phyloP scores from a whole-genome alignment of 2,888 invertebrate genomes.

The Julus scanicus region DNA sequence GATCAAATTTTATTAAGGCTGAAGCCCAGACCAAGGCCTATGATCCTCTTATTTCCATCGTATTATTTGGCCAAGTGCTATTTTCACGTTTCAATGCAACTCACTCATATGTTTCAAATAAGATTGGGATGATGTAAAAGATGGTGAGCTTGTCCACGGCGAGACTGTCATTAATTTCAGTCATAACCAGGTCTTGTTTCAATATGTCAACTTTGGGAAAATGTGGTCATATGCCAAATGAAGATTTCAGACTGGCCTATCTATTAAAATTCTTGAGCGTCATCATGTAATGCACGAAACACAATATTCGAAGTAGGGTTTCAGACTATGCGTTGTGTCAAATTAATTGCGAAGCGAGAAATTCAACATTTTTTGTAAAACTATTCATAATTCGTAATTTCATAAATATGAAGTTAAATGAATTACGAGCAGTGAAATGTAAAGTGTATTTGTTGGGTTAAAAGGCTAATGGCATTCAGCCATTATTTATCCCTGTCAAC shows the following conservation, averaged over 20 bases:
- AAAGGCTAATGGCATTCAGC: conserved; percentile 1
- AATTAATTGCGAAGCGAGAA: background rate
- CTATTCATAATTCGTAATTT: background rate
- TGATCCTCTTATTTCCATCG: conserved; percentile 37
- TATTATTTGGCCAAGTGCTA: background rate
- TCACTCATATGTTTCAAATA: conserved; percentile 36
- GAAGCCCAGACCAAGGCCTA: background rate
- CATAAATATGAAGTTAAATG: background rate
- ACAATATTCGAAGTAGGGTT: background rate
- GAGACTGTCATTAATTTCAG: background rate
- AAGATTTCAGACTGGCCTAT: background rate
- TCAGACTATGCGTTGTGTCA: background rate
- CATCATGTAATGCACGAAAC: background rate
- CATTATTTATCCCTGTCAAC: background rate
- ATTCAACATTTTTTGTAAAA: background rate
- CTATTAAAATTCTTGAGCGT: background rate
- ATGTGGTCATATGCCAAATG: background rate
- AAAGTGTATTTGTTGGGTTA: background rate
- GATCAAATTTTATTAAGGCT: conserved; percentile 3
- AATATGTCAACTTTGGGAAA: background rate
- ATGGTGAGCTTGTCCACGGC: background rate
- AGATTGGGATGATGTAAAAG: background rate
- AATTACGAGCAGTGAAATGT: background rate
- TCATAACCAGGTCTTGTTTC: background rate
- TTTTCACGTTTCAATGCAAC: conserved; percentile 16